Conservation (phyloP, 2,113 vertebrate genomes). For the Oryzias melastigma region DNA sequence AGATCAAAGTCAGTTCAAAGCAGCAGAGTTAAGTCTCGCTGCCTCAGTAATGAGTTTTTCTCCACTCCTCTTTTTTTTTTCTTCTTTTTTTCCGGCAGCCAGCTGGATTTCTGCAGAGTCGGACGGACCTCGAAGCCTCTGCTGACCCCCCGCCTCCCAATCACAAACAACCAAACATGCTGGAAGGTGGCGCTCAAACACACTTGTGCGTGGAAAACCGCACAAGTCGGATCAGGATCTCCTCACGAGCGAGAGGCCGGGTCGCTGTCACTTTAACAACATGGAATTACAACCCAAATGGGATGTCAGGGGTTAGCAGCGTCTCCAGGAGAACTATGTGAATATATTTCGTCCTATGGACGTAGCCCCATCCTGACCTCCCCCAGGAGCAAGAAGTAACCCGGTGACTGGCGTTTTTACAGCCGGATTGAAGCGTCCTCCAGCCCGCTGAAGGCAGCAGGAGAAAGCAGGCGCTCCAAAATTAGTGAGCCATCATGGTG, state of each 20-base stretch:
- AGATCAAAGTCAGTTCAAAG: slow-evolving; percentile 57
- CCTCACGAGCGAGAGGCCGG: slow-evolving; percentile 75
- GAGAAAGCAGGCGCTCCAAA: slow-evolving; percentile 88
- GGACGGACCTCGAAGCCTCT: slow-evolving; percentile 35
- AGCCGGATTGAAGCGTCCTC: slow-evolving; percentile 88
- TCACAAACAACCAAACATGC: slow-evolving; percentile 46
- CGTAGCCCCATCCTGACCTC: slow-evolving; percentile 84
- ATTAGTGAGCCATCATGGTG: slow-evolving; percentile 95
- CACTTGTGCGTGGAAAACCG: slow-evolving; percentile 5
- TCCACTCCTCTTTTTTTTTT: not conserved
- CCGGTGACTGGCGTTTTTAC: slow-evolving; percentile 89
- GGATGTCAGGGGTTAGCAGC: slow-evolving; percentile 85
- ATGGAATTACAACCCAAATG: slow-evolving; percentile 90
- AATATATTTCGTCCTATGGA: slow-evolving; percentile 89
- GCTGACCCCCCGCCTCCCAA: slow-evolving; percentile 34
- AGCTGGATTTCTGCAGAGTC: slow-evolving; percentile 38
- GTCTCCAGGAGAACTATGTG: slow-evolving; percentile 80
- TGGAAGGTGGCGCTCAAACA: not conserved
- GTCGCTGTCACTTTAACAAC: slow-evolving; percentile 88
- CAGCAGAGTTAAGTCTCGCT: slow-evolving; percentile 39
- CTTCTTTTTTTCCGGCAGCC: slow-evolving; percentile 22
- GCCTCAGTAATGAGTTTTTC: slow-evolving; percentile 55
- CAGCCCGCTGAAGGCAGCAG: slow-evolving; percentile 70
- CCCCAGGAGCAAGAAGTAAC: slow-evolving; percentile 81
- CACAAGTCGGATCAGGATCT: slow-evolving; percentile 48